Evolutionary conservation across 2,888 invertebrate species (phyloP).

Genomic region (Dryomyza anilis): DNA sequence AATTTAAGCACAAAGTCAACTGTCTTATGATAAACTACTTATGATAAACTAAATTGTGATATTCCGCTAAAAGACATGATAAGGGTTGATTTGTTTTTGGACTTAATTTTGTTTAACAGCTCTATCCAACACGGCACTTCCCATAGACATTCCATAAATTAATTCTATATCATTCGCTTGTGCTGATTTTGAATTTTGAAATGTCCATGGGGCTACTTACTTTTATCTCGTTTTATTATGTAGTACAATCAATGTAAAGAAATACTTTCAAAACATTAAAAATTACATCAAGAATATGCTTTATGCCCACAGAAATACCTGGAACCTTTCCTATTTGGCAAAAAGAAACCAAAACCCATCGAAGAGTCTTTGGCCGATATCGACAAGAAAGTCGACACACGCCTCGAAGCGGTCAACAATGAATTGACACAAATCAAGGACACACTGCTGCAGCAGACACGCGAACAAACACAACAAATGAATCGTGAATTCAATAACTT

Average conservation of each 20-base stretch:
- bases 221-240: too few relatives aligned
- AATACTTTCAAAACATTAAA: too few relatives aligned
- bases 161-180: too few relatives aligned
- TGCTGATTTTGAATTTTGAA: neutral
- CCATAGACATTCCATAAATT: too few relatives aligned
- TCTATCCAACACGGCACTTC: too few relatives aligned
- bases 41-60: too few relatives aligned
- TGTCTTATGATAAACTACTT: too few relatives aligned
- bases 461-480: conserved; percentile 59
- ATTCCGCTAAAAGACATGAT: too few relatives aligned
- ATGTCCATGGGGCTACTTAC: neutral
- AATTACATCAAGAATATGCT: neutral
- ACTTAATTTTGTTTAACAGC: too few relatives aligned
- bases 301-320: conserved; percentile 65
- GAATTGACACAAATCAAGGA: conserved; percentile 70
- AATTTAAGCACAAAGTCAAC: too few relatives aligned
- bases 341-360: conserved; percentile 68
- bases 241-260: too few relatives aligned
- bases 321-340: conserved; percentile 72
- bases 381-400: conserved; percentile 69
- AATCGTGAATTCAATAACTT: conserved; percentile 70
- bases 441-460: conserved; percentile 66
- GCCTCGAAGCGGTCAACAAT: conserved; percentile 67
- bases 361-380: conserved; percentile 72
- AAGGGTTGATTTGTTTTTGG: too few relatives aligned